Evolutionary conservation across 2,113 vertebrate species (phyloP).

Genomic region (Camelus bactrianus): DNA sequence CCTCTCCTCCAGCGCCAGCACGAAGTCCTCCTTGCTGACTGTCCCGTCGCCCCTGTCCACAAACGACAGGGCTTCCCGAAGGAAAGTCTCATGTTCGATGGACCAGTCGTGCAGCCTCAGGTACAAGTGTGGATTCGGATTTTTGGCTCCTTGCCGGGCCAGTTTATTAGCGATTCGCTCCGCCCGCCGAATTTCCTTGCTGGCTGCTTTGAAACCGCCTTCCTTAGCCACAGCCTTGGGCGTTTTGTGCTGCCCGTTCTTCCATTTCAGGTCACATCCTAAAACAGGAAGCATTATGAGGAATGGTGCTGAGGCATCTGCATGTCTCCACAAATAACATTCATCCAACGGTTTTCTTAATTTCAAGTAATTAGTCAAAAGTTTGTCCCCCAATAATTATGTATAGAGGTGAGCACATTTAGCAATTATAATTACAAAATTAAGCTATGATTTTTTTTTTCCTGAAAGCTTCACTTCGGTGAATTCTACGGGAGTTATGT

Average conservation of each 20-base stretch:
- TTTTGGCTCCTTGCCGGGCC: constrained; percentile 73
- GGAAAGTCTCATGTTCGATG: constrained; percentile 85
- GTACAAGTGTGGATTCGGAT: constrained; percentile 88
- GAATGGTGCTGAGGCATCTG: not conserved
- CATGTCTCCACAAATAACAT: not conserved
- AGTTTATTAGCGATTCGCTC: constrained; percentile 88
- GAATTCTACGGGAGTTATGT: not conserved
- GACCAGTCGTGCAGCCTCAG: constrained; percentile 95
- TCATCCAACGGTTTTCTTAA: not conserved
- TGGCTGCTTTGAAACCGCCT: constrained; percentile 89
- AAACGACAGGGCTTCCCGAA: constrained; percentile 84
- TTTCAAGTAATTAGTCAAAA: not conserved
- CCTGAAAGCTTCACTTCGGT: not conserved
- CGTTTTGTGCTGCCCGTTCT: constrained; percentile 88
- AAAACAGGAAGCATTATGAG: constrained; percentile 53
- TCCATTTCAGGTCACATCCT: constrained; percentile 95
- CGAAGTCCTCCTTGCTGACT: constrained; percentile 86
- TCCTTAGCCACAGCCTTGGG: constrained; percentile 91
- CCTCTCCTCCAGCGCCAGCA: constrained; percentile 85
- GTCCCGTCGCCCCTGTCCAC: constrained; percentile 80
- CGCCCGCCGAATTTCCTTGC: constrained; percentile 89
- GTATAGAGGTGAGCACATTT: not conserved
- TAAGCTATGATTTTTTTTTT: not conserved
- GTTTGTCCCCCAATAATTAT: not conserved
- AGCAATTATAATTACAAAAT: constrained; percentile 1